A percentile compares a stretch with the other conserved stretches of the same genome.
Evolutionary conservation across 2,888 invertebrate genomes (phyloP).

Genomic region (Tridacna gigas): DNA sequence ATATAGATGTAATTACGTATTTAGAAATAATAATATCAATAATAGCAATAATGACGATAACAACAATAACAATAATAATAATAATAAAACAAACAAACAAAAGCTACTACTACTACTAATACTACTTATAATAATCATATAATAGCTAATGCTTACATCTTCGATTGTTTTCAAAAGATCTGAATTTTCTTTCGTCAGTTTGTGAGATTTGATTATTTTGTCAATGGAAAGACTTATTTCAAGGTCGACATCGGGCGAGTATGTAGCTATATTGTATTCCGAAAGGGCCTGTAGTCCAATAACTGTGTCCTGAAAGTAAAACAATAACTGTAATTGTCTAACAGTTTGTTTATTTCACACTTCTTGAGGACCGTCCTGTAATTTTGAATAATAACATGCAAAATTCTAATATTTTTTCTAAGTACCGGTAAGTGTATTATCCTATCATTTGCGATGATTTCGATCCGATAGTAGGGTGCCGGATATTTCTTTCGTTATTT

Average conservation of each 20-base stretch:
- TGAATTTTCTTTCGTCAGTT: conserved; percentile 68
- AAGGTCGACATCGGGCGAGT: conserved; percentile 82
- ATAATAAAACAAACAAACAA: too few species aligned
- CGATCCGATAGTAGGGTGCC: too few species aligned
- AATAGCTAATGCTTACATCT: conserved; percentile 55
- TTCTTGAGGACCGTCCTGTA: neutral
- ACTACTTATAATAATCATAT: too few species aligned
- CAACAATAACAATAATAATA: too few species aligned
- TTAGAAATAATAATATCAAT: too few species aligned
- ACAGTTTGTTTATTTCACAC: neutral
- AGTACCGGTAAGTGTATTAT: neutral
- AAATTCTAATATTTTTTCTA: neutral
- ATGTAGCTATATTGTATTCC: conserved; percentile 86
- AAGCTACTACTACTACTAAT: too few species aligned
- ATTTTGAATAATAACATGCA: neutral
- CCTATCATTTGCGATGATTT: neutral
- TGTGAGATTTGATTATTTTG: conserved; percentile 53
- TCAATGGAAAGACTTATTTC: conserved; percentile 67
- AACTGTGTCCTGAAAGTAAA: conserved; percentile 87
- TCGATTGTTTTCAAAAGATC: conserved; percentile 70
- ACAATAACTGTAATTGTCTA: neutral
- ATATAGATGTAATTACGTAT: too few species aligned
- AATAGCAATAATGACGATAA: too few species aligned
- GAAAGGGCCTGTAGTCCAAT: conserved; percentile 88
- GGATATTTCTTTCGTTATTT: too few species aligned